Conservation (phyloP, 2,888 invertebrate species). For the Pheosia tremula region DNA sequence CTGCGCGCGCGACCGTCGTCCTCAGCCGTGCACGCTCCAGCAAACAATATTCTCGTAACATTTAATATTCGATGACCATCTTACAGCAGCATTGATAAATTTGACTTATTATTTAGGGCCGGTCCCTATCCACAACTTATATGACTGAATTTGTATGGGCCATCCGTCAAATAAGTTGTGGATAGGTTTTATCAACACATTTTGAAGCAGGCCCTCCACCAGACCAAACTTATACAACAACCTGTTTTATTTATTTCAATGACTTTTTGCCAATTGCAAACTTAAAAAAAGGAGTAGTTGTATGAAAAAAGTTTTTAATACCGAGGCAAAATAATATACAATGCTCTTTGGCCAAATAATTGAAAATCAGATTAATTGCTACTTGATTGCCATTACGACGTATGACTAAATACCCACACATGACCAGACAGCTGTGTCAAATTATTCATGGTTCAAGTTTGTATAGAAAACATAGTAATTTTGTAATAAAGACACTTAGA, state of each 20-base stretch:
- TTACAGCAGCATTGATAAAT: not conserved
- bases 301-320: too few relatives aligned
- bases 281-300: too few relatives aligned
- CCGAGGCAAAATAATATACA: too few relatives aligned
- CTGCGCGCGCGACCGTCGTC: constrained; percentile 45
- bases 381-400: too few relatives aligned
- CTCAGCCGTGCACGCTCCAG: not conserved
- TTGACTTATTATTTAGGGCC: not conserved
- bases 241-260: not conserved
- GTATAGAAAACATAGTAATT: not conserved
- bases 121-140: too few relatives aligned
- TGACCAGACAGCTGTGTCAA: not conserved
- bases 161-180: too few relatives aligned
- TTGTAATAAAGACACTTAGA: not conserved
- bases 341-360: not conserved
- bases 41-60: constrained; percentile 5
- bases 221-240: not conserved
- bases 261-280: not conserved
- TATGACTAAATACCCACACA: too few relatives aligned
- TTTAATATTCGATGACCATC: not conserved
- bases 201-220: too few relatives aligned
- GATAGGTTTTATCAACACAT: too few relatives aligned
- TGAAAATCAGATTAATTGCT: not conserved
- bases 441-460: constrained; percentile 4
- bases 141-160: too few relatives aligned